Evolutionary conservation across 1,140 invertebrate genomes (phyloP), one percentile per base, ranked within the genome.

Genomic region (Cheumatopsyche charites): DNA sequence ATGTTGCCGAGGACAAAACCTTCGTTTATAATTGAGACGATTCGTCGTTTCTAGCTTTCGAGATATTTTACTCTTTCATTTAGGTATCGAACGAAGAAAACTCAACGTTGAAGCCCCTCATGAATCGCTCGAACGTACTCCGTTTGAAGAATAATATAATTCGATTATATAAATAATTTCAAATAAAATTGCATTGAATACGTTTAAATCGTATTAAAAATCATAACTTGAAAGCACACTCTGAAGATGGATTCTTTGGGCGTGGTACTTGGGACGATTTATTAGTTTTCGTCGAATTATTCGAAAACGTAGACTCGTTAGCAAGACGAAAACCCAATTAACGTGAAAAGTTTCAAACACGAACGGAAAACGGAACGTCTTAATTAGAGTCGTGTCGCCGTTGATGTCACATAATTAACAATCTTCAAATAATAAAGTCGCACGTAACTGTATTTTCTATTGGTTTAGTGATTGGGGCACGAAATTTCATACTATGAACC

Each of bases 1-100:
- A 55, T 61, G 70, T 69, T 65, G 15, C 61, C 47, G 67, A 55
- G 67, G 55, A 75, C 71, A 72, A 75, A 75, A 75, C 73, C 70
- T 45, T 67, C 29, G 29, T 36, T 36, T 36, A 36, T 36, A 36
- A 36, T 36, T 36, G 29, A 36, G 29, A 36, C 29, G 29, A 36
- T 36, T 36, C 29, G 29, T 36, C 29, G 29, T 36, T n/a, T 36
- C 29, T 36, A 36, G 29, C 29, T 36, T 36, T 36, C 29, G 29
- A 36, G 29, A 36, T 4, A 36, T 36, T 36, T 36, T 36, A 36
- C 29, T 36, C 29, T 36, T 36, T 36, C 13, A 19, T 49, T 43
- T 7, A 13, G 42, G 13, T 19, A 19, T 52, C 67, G 49, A 36
- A 36, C 29, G 29, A 36, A 36, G 9, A 36, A 36, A 36, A n/a